phyloP scores from a whole-genome alignment of 1,140 invertebrate genomes.

The Cyclina sinensis region DNA sequence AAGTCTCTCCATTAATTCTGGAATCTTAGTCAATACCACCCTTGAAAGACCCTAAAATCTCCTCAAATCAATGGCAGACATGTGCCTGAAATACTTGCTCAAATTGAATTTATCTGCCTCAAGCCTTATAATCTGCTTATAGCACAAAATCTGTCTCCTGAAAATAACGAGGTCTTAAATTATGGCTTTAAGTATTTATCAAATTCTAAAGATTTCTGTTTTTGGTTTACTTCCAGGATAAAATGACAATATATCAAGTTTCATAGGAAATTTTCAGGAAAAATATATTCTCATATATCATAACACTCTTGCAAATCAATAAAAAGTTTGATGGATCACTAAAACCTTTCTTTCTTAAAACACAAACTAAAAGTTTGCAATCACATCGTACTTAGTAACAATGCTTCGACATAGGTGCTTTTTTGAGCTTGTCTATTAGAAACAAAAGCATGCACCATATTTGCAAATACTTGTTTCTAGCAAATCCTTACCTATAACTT shows the following conservation, averaged over 20 bases:
- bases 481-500: no score
- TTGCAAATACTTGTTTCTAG: no score
- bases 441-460: no score
- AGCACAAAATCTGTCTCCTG: background rate
- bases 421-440: no score
- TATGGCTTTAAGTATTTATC: background rate
- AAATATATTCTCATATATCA: no score
- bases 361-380: no score
- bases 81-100: constrained; percentile 13
- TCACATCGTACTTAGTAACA: no score
- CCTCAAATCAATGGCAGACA: constrained; percentile 42
- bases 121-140: constrained; percentile 21
- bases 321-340: no score
- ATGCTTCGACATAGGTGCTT: no score
- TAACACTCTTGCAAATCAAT: no score
- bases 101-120: constrained; percentile 46
- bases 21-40: constrained; percentile 19
- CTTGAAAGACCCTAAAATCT: constrained; percentile 18
- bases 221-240: background rate
- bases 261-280: background rate
- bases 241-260: background rate
- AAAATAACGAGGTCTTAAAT: constrained; percentile 34
- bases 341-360: no score
- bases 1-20: constrained; percentile 12
- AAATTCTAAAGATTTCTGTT: constrained; percentile 2